These are phyloP conservation scores for Drosophila pallidifrons DNA, from an alignment of 1,140 invertebrate species.

Conservation along the genomic window DNA sequence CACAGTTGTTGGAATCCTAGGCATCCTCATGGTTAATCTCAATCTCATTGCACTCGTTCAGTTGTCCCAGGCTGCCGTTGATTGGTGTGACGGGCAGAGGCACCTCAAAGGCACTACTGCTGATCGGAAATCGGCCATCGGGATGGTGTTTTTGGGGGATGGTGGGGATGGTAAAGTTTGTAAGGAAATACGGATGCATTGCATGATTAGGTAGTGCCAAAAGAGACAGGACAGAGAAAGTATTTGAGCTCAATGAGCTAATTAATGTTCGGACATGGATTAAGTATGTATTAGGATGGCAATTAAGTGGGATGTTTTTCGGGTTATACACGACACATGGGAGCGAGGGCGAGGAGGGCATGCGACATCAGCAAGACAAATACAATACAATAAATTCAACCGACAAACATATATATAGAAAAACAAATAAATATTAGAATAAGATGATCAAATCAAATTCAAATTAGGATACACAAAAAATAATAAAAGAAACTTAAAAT, in stretches of 20 bases:
- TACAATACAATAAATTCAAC: slow-evolving; percentile 32
- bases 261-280: background rate
- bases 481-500: slow-evolving; percentile 18
- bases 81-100: slow-evolving; percentile 50
- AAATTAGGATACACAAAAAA: slow-evolving; percentile 15
- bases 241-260: slow-evolving; percentile 14
- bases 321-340: slow-evolving; percentile 11
- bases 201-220: slow-evolving; percentile 19
- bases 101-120: slow-evolving; percentile 66
- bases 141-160: slow-evolving; percentile 14
- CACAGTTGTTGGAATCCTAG: slow-evolving; percentile 22
- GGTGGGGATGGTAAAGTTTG: slow-evolving; percentile 11
- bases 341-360: slow-evolving; percentile 5
- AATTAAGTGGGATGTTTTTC: background rate
- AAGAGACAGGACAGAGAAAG: background rate
- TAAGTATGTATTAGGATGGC: background rate
- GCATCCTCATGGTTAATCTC: slow-evolving; percentile 31
- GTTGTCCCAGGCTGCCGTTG: slow-evolving; percentile 42
- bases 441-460: background rate
- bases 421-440: slow-evolving; percentile 12
- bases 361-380: slow-evolving; percentile 28
- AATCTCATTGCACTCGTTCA: slow-evolving; percentile 34
- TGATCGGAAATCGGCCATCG: background rate
- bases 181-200: slow-evolving; percentile 36
- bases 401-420: slow-evolving; percentile 3